Conservation (phyloP, 2,797 vertebrate genomes). For the Cephalopachus bancanus region DNA sequence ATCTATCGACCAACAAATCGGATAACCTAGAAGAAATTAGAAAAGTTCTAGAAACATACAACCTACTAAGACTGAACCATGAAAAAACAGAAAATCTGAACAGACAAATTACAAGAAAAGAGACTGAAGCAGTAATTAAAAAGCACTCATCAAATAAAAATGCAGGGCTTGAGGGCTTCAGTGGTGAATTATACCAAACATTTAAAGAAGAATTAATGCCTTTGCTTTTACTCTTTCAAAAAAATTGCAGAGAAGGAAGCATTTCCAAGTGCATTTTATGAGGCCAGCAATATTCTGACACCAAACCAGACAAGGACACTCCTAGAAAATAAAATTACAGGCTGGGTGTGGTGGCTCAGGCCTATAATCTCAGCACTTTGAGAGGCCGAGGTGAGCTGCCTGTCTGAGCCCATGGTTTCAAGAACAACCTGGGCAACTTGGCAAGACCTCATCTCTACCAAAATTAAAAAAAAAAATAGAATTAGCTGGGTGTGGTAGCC, state of each 20-base stretch:
- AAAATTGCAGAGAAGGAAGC: neutral
- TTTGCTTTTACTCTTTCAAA: neutral
- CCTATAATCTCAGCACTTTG: too few species aligned
- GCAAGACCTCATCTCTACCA: too few species aligned
- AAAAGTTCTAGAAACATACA: neutral
- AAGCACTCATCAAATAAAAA: neutral
- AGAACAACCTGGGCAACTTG: too few species aligned
- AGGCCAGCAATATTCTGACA: neutral
- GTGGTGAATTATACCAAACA: neutral
- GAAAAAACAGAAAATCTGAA: neutral
- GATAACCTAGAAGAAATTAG: neutral
- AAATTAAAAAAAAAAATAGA: too few species aligned
- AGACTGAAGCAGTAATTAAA: neutral
- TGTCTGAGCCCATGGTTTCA: too few species aligned
- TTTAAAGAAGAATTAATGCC: neutral
- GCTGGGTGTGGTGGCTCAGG: too few species aligned
- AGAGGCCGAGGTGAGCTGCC: too few species aligned
- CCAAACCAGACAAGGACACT: neutral
- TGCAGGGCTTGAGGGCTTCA: neutral
- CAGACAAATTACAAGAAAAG: neutral
- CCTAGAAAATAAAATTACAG: neutral
- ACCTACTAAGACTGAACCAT: neutral
- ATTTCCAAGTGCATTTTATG: neutral
- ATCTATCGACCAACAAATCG: neutral
- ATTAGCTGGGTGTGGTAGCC: too few species aligned